phyloP scores from a whole-genome alignment of 1,140 invertebrate genomes.

The Drosophila lacteicornis region DNA sequence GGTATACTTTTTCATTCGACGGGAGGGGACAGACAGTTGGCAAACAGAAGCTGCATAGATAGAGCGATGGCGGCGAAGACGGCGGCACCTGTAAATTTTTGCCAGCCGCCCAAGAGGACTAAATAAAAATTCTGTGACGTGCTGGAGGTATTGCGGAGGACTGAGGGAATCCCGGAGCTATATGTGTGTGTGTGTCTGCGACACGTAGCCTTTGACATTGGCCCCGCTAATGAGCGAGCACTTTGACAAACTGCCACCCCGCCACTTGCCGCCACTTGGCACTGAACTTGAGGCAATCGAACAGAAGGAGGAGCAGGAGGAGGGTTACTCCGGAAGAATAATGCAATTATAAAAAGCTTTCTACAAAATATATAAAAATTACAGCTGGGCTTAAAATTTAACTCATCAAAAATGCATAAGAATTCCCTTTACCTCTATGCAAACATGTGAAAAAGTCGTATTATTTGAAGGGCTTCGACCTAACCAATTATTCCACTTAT shows the following conservation, averaged over 20 bases:
- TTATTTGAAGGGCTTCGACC: neutral
- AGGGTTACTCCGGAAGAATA: conserved; percentile 22
- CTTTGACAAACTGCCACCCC: conserved; percentile 57
- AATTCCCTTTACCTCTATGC: neutral
- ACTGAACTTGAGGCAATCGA: conserved; percentile 61
- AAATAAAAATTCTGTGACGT: conserved; percentile 57
- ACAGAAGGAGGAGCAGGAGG: no score
- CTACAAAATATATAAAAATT: neutral
- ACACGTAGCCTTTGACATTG: conserved; percentile 81
- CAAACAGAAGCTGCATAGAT: conserved; percentile 62
- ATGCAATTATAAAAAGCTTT: conserved; percentile 31
- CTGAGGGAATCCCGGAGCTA: neutral
- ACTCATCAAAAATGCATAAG: neutral
- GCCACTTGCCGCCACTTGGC: conserved; percentile 51
- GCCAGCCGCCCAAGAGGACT: conserved; percentile 38
- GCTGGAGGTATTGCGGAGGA: conserved; percentile 6
- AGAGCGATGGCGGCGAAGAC: conserved; percentile 19
- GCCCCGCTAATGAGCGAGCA: conserved; percentile 76
- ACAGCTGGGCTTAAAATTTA: neutral
- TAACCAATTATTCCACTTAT: conserved; percentile 25
- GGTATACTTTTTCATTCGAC: neutral
- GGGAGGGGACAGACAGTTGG: conserved; percentile 64
- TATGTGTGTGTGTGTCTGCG: conserved; percentile 35
- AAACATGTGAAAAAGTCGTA: neutral
- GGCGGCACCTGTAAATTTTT: conserved; percentile 64